A percentile compares a stretch with the other conserved stretches of the same genome.
These are phyloP conservation scores for Liparis tanakae DNA, from an alignment of 2,797 vertebrate species.

Conservation along the genomic window DNA sequence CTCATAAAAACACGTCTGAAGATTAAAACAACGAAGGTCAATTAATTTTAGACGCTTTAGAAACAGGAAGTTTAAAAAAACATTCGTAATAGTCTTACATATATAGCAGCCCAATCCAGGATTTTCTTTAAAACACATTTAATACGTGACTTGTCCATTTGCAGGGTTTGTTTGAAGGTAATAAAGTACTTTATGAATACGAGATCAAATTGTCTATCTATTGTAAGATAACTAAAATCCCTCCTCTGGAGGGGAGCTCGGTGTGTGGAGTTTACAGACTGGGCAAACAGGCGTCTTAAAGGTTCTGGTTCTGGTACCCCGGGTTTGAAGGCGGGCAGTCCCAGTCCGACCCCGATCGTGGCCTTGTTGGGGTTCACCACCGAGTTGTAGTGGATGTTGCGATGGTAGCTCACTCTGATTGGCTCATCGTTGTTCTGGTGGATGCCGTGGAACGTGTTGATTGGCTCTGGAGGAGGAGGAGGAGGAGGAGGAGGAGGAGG, in stretches of 20 bases:
- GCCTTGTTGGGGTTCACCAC: conserved; percentile 97
- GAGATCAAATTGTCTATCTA: background rate
- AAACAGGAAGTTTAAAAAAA: too few species aligned
- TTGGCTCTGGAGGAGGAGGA: conserved; percentile 85
- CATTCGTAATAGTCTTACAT: too few species aligned
- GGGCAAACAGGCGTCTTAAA: background rate
- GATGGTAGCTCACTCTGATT: conserved; percentile 96
- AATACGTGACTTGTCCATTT: too few species aligned
- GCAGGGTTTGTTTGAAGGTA: too few species aligned
- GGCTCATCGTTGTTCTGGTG: conserved; percentile 95
- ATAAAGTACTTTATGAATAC: background rate
- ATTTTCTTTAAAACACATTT: too few species aligned
- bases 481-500: conserved; percentile 17
- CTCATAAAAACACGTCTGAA: too few species aligned
- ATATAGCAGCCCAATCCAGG: too few species aligned
- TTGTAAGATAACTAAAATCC: too few species aligned
- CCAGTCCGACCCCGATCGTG: conserved; percentile 93
- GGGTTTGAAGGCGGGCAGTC: conserved; percentile 94
- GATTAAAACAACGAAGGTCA: too few species aligned
- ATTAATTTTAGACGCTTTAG: too few species aligned
- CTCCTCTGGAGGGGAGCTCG: too few species aligned
- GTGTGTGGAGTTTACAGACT: too few species aligned
- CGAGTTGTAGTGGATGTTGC: conserved; percentile 97
- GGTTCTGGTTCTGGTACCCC: conserved; percentile 79
- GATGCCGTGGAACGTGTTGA: conserved; percentile 96